These are phyloP conservation scores for Dipodomys merriami DNA, from an alignment of 2,113 vertebrate species.

Conservation along the genomic window DNA sequence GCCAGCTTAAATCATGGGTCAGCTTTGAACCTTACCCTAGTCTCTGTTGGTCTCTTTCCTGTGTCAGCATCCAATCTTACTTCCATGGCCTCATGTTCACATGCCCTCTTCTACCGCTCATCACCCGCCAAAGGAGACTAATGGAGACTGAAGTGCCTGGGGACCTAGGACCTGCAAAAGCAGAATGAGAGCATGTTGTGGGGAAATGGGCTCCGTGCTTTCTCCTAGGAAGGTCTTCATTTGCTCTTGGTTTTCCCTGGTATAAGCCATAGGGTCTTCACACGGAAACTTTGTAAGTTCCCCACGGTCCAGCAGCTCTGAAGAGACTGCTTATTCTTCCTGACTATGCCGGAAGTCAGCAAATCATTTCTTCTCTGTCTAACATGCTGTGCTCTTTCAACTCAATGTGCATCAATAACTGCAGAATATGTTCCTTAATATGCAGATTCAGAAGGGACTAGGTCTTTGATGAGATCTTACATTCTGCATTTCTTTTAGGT, in stretches of 20 bases:
- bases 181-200: accelerated
- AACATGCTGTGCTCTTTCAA: background rate
- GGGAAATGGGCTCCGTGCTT: background rate
- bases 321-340: background rate
- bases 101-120: accelerated
- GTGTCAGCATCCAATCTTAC: background rate
- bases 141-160: background rate
- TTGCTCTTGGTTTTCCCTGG: background rate
- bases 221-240: background rate
- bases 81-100: background rate
- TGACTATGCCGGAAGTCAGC: background rate
- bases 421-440: background rate
- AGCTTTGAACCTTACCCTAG: background rate
- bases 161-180: background rate
- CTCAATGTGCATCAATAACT: background rate
- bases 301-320: background rate
- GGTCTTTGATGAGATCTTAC: background rate
- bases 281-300: background rate
- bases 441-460: background rate
- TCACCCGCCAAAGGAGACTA: too few species aligned
- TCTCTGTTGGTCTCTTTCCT: background rate
- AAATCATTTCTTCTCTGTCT: background rate
- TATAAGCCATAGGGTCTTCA: background rate
- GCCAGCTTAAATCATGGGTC: conserved; percentile 3
- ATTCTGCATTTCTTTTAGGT: background rate